Percentiles rank a stretch among this genome's conserved stretches.
Evolutionary conservation across 1,140 invertebrate species (phyloP).

Genomic region (Sitodiplosis mosellana): DNA sequence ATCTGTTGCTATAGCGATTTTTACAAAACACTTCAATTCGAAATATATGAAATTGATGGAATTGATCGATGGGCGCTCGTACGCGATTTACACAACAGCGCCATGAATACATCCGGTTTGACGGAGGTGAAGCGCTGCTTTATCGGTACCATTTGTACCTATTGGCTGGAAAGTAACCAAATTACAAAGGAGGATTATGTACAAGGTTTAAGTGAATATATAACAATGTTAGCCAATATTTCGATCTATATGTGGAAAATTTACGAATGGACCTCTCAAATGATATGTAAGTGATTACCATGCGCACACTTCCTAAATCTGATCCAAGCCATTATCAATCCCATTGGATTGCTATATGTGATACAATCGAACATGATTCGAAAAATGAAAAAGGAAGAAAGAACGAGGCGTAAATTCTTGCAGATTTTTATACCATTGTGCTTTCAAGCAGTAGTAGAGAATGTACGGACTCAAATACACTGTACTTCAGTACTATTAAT

Average conservation of each 20-base stretch:
- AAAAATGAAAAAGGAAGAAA: too few species aligned
- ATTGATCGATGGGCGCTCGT: slow-evolving; percentile 13
- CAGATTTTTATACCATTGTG: too few species aligned
- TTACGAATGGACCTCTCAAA: slow-evolving; percentile 47
- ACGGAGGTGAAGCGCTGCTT: slow-evolving; percentile 19
- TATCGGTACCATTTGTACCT: slow-evolving; percentile 19
- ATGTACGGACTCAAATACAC: too few species aligned
- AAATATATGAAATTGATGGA: neutral
- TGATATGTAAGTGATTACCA: slow-evolving; percentile 39
- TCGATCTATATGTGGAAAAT: slow-evolving; percentile 58
- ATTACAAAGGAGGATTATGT: slow-evolving; percentile 24
- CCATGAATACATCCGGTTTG: slow-evolving; percentile 25
- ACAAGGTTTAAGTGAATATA: slow-evolving; percentile 30
- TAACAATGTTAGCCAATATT: slow-evolving; percentile 39
- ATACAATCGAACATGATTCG: too few species aligned
- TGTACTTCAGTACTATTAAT: too few species aligned
- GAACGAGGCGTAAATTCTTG: too few species aligned
- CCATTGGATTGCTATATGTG: too few species aligned
- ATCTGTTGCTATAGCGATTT: neutral
- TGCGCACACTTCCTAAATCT: too few species aligned
- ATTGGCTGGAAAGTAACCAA: slow-evolving; percentile 20
- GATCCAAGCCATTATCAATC: too few species aligned
- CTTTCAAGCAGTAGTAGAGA: too few species aligned
- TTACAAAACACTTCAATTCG: neutral
- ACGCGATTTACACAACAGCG: slow-evolving; percentile 18